These are phyloP conservation scores for Drosophila subobscura DNA, from an alignment of 1,140 invertebrate genomes.

Conservation along the genomic window DNA sequence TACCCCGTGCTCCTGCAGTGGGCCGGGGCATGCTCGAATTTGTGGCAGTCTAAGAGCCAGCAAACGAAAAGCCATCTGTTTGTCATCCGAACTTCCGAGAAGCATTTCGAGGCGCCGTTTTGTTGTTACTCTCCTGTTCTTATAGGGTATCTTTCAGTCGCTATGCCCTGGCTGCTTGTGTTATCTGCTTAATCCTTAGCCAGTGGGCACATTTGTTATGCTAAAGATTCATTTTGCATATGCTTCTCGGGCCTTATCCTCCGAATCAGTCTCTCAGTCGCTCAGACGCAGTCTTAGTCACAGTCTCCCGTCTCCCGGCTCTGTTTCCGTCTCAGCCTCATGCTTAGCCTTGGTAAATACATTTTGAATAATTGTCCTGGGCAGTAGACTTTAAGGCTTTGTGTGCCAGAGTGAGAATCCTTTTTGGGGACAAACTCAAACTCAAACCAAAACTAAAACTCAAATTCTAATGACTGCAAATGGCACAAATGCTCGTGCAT, in stretches of 20 bases:
- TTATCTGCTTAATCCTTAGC: conserved; percentile 30
- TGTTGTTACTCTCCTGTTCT: no score
- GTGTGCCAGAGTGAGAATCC: conserved; percentile 18
- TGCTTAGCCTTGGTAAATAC: conserved; percentile 44
- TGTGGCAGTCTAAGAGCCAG: no score
- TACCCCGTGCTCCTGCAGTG: no score
- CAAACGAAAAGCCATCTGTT: no score
- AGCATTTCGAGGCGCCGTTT: no score
- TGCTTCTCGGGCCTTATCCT: conserved; percentile 37
- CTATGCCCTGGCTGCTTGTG: background rate
- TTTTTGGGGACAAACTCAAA: conserved; percentile 42
- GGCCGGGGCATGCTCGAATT: no score
- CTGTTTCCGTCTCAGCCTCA: background rate
- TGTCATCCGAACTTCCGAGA: no score
- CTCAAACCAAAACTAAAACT: no score
- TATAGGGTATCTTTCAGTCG: no score
- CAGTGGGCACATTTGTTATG: conserved; percentile 55
- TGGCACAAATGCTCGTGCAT: conserved; percentile 49
- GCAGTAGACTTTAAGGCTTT: background rate
- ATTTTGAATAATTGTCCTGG: conserved; percentile 66
- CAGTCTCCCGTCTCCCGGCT: background rate
- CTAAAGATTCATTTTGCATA: conserved; percentile 62
- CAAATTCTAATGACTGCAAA: conserved; percentile 53
- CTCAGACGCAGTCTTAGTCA: conserved; percentile 9
- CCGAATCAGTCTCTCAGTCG: conserved; percentile 1